Percentiles rank a stretch among this genome's conserved stretches.
Conservation (phyloP, 2,797 vertebrate genomes). For the Oceanodroma leucorhoa region DNA sequence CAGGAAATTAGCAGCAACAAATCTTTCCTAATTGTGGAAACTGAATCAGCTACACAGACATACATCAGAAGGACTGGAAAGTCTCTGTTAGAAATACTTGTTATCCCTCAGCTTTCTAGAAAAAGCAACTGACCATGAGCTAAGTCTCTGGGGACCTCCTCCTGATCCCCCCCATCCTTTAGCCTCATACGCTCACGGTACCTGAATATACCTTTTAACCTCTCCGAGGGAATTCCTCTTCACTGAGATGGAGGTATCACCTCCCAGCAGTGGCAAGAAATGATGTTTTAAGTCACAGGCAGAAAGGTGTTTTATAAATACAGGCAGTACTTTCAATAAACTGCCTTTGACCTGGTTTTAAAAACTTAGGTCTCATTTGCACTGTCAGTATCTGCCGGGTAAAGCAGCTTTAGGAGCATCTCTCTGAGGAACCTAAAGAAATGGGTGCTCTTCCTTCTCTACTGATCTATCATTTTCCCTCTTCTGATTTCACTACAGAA, state of each 20-base stretch:
- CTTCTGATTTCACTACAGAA: neutral
- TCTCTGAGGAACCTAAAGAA: neutral
- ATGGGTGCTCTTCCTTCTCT: neutral
- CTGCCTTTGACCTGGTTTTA: neutral
- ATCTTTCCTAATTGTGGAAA: constrained; percentile 16
- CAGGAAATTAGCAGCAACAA: constrained; percentile 25
- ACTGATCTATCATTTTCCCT: neutral
- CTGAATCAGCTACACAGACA: neutral
- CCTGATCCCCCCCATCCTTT: neutral
- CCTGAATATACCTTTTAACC: neutral
- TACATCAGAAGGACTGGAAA: neutral
- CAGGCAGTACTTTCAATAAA: neutral
- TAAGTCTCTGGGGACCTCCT: neutral
- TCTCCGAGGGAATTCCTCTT: neutral
- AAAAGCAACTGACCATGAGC: neutral
- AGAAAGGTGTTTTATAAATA: neutral
- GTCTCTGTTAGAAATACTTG: neutral
- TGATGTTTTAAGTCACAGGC: neutral
- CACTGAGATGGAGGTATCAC: neutral
- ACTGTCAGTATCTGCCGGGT: neutral
- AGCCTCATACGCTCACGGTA: neutral
- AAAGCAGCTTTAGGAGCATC: neutral
- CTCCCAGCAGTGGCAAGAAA: neutral
- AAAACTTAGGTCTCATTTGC: neutral
- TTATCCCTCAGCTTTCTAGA: neutral